Evolutionary conservation across 2,888 invertebrate species (phyloP), one percentile per base, ranked within the genome.

Genomic region (Leptopilina myrica): DNA sequence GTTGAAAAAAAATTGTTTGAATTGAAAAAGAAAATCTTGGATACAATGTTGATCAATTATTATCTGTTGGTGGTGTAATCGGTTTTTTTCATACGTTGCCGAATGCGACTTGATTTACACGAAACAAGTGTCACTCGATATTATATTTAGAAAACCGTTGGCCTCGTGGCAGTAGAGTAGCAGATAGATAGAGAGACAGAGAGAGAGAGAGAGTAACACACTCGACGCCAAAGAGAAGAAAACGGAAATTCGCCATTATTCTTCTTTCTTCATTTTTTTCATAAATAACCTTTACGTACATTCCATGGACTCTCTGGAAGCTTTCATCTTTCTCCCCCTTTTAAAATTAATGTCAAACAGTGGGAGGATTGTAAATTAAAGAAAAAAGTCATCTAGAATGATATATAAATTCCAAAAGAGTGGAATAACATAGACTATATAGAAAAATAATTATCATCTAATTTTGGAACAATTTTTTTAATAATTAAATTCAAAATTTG

Each of bases 81-180:
- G 73, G 33, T 73, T 67, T 73, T 73, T 73, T 59, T 64, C 73
- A 73, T 43, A 43, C 73, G 56, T 26, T 59, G 56, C 73, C 33
- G n/a, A 53, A 73, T 73, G 56, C n/a, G 56, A 56, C 56, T 73
- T 89, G 89, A 89, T 89, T 89, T 90, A 90, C 89, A 89, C 86
- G 89, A 88, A 90, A 89, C 90, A 89, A 90, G 90, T 90, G 90
- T 89, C 89, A 89, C 88, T 85, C 85, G 78, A 84, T 49, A 49
- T 85, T 90, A 90, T 89, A 89, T 89, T 90, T 90, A 89, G 89
- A 86, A 49, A 49, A 81, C 80, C 78, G 81, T 80, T 79, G 73
- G 83, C 82, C 85, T 85, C 81, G 80, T 80, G 79, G 73, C 53
- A 76, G 76, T 20, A 79, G 80, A 76, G 79, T 69, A 8, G 8